Base-by-base conservation (phyloP, 2,113 vertebrate species). In the Sander vitreus region DNA sequence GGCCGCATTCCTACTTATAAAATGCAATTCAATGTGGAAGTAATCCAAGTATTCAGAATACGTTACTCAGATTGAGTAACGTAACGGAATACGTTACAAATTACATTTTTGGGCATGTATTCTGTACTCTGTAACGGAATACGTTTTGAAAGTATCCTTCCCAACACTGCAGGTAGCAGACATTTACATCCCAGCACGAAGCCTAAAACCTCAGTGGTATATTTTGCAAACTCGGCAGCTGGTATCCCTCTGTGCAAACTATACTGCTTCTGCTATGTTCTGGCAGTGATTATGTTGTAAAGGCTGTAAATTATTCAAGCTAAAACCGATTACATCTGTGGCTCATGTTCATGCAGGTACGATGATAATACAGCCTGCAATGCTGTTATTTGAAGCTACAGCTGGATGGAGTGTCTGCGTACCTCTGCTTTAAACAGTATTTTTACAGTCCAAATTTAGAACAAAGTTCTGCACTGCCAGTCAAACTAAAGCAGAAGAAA, bases 291-390 rank as follows among this genome's bases (percentile, higher is more conserved):
- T 82, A 76, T 30, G 48, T 69, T 53, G 47, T 76, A 36, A 48
- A 19, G 72, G 64, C 66, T 80, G 57, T 85, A 63, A 90, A 85
- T 84, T 50, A 91, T 85, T 90, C 67, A 91, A 64, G 74, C 73
- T 54, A 59, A 73, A 83, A 79, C 45, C 5, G 57, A 85, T 88
- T 85, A 73, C 43, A 83, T 87, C 80, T 80, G 77, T 16, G 47
- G 58, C 60, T 81, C 70, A 8, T 54, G 55, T 81, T 88, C 77
- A 43, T 66, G 78, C 73, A 88, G 80, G 80, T 76, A 66, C 2
- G 1, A 5, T n/a, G n/a, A 50, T 64, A 47, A 48, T 65, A 7
- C 48, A 68, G 57, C 73, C 59, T 73, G 74, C 2, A 55, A 6
- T 64, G 82, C 53, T 67, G 51, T 14, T 77, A 14, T n/a, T n/a